These are phyloP conservation scores for Cliona cf. orientalis DNA, from an alignment of 37 sponge, comb jelly and placozoan species.

Conservation along the genomic window DNA sequence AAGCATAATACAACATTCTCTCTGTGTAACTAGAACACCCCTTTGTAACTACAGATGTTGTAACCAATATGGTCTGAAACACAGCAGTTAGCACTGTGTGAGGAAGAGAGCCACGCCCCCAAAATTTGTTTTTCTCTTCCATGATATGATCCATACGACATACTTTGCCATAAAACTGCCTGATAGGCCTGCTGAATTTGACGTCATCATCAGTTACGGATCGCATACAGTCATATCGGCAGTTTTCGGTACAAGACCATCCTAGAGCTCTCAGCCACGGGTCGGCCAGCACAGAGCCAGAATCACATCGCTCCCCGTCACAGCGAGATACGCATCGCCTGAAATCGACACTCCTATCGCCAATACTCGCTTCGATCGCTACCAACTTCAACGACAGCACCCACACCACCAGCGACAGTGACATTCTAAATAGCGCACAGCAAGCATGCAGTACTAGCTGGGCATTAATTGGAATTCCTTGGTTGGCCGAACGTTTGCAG, in stretches of 20 bases:
- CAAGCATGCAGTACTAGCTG: neutral
- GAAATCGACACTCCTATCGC: constrained; percentile 21
- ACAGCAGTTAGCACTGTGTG: neutral
- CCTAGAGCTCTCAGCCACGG: constrained; percentile 22
- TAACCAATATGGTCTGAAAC: neutral
- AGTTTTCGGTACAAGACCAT: constrained; percentile 65
- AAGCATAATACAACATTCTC: neutral
- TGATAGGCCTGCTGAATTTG: constrained; percentile 19
- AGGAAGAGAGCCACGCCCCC: neutral
- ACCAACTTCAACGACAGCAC: neutral
- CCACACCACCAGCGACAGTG: neutral
- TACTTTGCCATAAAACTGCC: constrained; percentile 77
- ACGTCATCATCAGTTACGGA: constrained; percentile 50
- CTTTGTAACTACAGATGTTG: neutral
- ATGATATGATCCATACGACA: neutral
- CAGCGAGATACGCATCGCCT: constrained; percentile 9
- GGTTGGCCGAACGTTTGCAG: neutral
- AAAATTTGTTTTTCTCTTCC: neutral
- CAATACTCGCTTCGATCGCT: too few species aligned
- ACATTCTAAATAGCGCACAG: neutral
- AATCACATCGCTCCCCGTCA: neutral
- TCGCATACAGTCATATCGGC: constrained; percentile 66
- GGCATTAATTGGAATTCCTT: neutral
- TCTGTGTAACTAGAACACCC: too few species aligned
- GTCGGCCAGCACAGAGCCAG: neutral